Evolutionary conservation across 2,888 invertebrate species (phyloP).

Genomic region (Dolichomitus sp.): DNA sequence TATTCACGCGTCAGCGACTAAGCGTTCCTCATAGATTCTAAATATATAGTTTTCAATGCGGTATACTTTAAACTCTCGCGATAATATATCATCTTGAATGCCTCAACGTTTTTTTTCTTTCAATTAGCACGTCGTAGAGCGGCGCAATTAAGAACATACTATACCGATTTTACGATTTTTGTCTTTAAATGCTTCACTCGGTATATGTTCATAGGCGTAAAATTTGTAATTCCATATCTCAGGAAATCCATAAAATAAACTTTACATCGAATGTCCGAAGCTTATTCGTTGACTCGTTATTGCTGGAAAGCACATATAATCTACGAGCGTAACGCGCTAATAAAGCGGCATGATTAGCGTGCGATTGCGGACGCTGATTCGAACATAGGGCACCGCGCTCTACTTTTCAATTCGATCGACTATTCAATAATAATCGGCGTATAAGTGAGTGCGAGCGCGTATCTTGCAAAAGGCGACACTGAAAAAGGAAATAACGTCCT

Average conservation of each 20-base stretch:
- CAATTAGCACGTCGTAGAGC: not conserved
- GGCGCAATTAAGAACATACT: not conserved
- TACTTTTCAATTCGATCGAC: constrained; percentile 56
- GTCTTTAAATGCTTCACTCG: not conserved
- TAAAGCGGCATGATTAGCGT: constrained; percentile 63
- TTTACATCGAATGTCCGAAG: constrained; percentile 32
- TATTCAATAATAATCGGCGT: constrained; percentile 61
- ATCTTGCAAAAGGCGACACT: constrained; percentile 49
- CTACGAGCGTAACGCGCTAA: constrained; percentile 53
- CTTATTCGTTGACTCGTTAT: constrained; percentile 53
- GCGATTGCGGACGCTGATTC: constrained; percentile 52
- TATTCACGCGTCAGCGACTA: constrained; percentile 52
- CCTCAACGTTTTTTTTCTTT: not conserved
- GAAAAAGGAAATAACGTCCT: constrained; percentile 57
- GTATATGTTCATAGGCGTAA: constrained; percentile 17
- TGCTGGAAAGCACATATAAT: constrained; percentile 35
- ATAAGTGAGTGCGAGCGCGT: constrained; percentile 19
- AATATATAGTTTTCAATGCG: constrained; percentile 1
- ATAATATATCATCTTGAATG: not conserved
- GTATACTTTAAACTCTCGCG: not conserved
- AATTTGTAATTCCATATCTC: constrained; percentile 53
- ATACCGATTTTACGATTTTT: not conserved
- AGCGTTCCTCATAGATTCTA: constrained; percentile 35
- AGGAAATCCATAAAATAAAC: constrained; percentile 39
- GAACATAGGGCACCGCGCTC: constrained; percentile 47